Conservation (phyloP, 1,140 invertebrate genomes). For the Aphelinus atriplicis region DNA sequence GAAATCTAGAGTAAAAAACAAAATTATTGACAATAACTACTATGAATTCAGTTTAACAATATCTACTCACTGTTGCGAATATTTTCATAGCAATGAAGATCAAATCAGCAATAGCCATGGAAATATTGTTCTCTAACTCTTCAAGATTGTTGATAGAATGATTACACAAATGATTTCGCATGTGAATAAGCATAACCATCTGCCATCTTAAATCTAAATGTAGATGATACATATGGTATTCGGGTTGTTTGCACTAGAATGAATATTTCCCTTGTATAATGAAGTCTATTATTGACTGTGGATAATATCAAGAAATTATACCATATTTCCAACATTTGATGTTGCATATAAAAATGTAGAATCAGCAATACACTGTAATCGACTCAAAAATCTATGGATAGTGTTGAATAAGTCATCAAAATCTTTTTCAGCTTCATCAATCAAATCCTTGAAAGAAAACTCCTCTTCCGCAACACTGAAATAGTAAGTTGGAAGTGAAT, state of each 20-base stretch:
- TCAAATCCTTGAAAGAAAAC: constrained; percentile 43
- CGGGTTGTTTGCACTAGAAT: constrained; percentile 58
- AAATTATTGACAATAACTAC: constrained; percentile 11
- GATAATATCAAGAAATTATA: constrained; percentile 41
- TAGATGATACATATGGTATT: constrained; percentile 64
- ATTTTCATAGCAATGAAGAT: constrained; percentile 56
- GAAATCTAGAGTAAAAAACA: constrained; percentile 49
- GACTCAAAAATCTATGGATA: constrained; percentile 52
- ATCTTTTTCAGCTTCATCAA: constrained; percentile 48
- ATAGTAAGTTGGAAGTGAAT: constrained; percentile 3
- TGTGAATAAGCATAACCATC: constrained; percentile 54
- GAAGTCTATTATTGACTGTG: constrained; percentile 19
- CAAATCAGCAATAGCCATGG: constrained; percentile 54
- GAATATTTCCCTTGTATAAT: constrained; percentile 24
- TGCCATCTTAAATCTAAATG: constrained; percentile 64
- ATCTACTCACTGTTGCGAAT: constrained; percentile 55
- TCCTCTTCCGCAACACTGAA: constrained; percentile 48
- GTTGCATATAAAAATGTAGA: constrained; percentile 58
- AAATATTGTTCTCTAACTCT: constrained; percentile 50
- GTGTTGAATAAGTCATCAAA: constrained; percentile 49
- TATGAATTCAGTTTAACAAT: constrained; percentile 29
- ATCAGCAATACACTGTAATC: constrained; percentile 55
- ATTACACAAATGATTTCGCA: constrained; percentile 44
- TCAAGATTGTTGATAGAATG: constrained; percentile 43
- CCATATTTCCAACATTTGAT: constrained; percentile 60